Base-by-base conservation (phyloP, 1,140 invertebrate genomes). In the Procambarus clarkii region DNA sequence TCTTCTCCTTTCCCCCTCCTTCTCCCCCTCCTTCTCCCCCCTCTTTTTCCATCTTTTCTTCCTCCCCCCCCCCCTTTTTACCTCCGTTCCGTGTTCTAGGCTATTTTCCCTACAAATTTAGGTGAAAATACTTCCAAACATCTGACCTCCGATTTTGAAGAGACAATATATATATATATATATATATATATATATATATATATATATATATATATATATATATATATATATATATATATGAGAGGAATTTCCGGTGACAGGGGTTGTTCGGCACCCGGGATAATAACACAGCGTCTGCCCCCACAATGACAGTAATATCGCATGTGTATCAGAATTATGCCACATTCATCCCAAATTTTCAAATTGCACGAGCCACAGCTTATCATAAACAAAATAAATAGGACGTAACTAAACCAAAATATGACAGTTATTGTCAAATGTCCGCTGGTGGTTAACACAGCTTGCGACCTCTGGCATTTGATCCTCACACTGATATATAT, bases 341-440 rank as follows among this genome's bases (percentile, higher is more conserved):
- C 60, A 64, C 60, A 64, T 64, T 64, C 60, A 21, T 64, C 60
- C 13, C 15, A 64, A 64, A 64, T 64, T 64, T 64, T 18, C 60
- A 64, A 64, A 64, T 64, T 64, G 60, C 60, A 18, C 60, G 60
- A 21, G n/a, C 60, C 60, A 18, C 60, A 64, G 60, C 18, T 64
- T 64, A 64, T 64, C 60, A 18, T 64, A 64, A 64, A 64, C 60
- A 64, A 64, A 64, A 64, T 64, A 64, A 64, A 64, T 64, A 64
- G 60, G 60, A 64, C 60, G 15, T 11, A 64, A 64, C 60, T 64
- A 64, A 64, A 64, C 60, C 60, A 21, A 64, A 64, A 64, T 64
- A 64, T 64, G 60, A 64, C 60, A 64, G 60, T 64, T 64, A 64
- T 64, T 64, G 60, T 64, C 13, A 64, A 64, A 64, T 21, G 18